These are phyloP conservation scores for Chinchilla lanigera DNA, from an alignment of 2,113 vertebrate genomes.

Conservation along the genomic window DNA sequence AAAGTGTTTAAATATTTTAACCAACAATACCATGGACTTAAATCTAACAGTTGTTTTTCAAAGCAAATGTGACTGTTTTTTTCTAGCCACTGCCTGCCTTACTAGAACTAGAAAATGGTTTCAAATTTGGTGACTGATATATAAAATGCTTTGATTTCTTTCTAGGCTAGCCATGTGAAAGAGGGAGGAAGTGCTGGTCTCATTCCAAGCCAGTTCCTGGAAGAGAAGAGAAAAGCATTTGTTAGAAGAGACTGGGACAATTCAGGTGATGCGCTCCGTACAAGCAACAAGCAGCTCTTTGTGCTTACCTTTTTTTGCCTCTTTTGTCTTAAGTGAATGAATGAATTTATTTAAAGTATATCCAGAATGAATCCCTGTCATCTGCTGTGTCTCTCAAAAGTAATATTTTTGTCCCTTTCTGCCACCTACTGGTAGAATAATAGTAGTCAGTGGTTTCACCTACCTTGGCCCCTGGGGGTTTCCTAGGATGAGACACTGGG, in stretches of 20 bases:
- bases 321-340: conserved; percentile 53
- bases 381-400: background rate
- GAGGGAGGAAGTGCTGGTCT: conserved; percentile 95
- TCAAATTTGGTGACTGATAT: conserved; percentile 55
- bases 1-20: conserved; percentile 16
- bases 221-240: conserved; percentile 99
- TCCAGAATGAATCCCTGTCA: conserved; percentile 2
- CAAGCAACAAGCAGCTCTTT: conserved; percentile 21
- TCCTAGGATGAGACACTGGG: background rate
- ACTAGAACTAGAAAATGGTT: conserved; percentile 34
- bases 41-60: conserved; percentile 44
- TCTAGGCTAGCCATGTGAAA: conserved; percentile 93
- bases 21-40: background rate
- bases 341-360: conserved; percentile 48
- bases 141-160: conserved; percentile 67
- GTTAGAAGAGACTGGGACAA: conserved; percentile 95
- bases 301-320: conserved; percentile 58
- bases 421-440: conserved; percentile 71
- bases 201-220: conserved; percentile 98
- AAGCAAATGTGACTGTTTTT: background rate
- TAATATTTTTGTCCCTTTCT: conserved; percentile 72
- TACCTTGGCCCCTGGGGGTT: background rate
- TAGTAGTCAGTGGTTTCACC: conserved; percentile 35
- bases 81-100: conserved; percentile 31
- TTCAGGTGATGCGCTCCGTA: conserved; percentile 85